Percentiles rank a stretch among this genome's conserved stretches.
These are phyloP conservation scores for Macquaria ambigua DNA, from an alignment of 2,113 vertebrate genomes.

Conservation along the genomic window DNA sequence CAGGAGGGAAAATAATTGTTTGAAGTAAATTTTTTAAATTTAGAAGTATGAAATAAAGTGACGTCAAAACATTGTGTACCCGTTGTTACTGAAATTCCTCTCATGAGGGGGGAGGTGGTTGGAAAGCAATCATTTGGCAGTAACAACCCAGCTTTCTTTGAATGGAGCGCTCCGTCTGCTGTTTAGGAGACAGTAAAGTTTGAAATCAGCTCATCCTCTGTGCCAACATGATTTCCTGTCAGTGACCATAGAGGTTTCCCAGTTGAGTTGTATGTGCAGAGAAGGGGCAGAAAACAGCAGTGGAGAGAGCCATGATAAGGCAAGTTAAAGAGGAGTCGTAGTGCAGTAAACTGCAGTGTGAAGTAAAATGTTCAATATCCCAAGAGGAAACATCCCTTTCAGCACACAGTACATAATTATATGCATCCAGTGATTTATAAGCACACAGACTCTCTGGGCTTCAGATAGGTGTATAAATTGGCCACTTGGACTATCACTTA, in stretches of 20 bases:
- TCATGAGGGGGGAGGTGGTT: constrained; percentile 34
- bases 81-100: constrained; percentile 34
- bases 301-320: background rate
- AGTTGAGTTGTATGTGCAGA: background rate
- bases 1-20: constrained; percentile 40
- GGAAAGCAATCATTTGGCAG: constrained; percentile 48
- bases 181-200: constrained; percentile 34
- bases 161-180: constrained; percentile 4
- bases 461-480: constrained; percentile 63
- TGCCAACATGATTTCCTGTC: constrained; percentile 50
- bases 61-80: constrained; percentile 28
- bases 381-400: constrained; percentile 53
- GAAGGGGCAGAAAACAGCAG: background rate
- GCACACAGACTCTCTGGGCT: constrained; percentile 34
- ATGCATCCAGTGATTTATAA: constrained; percentile 68
- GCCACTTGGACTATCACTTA: constrained; percentile 41
- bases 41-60: constrained; percentile 33
- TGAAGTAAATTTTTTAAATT: constrained; percentile 23
- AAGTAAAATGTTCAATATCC: constrained; percentile 47
- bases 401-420: constrained; percentile 54
- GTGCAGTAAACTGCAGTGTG: constrained; percentile 36
- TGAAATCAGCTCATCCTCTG: constrained; percentile 34
- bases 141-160: background rate
- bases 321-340: constrained; percentile 19
- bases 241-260: constrained; percentile 34